These are phyloP conservation scores for Agrypnus murinus DNA, from an alignment of 2,888 invertebrate species.

Conservation along the genomic window DNA sequence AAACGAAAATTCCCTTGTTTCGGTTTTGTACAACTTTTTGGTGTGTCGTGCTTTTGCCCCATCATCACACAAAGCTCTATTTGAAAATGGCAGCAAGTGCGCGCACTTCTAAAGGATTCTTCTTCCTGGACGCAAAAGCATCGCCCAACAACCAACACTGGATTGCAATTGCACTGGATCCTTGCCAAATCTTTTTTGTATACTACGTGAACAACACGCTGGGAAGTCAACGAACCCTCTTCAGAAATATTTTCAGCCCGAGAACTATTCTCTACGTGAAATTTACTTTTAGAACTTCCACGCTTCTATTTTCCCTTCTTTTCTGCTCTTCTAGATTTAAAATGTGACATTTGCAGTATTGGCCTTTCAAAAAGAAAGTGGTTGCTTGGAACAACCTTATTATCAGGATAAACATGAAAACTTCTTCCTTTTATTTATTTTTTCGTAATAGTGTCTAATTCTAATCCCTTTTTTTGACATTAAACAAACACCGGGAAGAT, in stretches of 20 bases:
- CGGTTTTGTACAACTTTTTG: too few relatives aligned
- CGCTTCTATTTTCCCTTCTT: not conserved
- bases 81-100: not conserved
- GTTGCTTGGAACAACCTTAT: slow-evolving; percentile 2
- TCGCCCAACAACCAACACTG: slow-evolving; percentile 32
- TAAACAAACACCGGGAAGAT: not conserved
- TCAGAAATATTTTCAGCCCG: slow-evolving; percentile 7
- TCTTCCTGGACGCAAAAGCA: not conserved
- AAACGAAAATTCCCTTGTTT: too few relatives aligned
- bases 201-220: slow-evolving; percentile 38
- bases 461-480: not conserved
- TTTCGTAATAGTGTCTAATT: not conserved
- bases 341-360: slow-evolving; percentile 6
- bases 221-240: slow-evolving; percentile 53
- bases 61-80: too few relatives aligned
- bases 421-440: not conserved
- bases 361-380: not conserved
- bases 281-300: slow-evolving; percentile 21
- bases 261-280: slow-evolving; percentile 20
- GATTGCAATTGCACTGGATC: slow-evolving; percentile 56
- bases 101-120: not conserved
- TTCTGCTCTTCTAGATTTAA: not conserved
- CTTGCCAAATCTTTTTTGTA: slow-evolving; percentile 52
- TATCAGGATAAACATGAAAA: slow-evolving; percentile 1
- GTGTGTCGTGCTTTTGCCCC: too few relatives aligned